Base-by-base conservation (phyloP, 2,113 vertebrate genomes). In the Colaptes auratus region DNA sequence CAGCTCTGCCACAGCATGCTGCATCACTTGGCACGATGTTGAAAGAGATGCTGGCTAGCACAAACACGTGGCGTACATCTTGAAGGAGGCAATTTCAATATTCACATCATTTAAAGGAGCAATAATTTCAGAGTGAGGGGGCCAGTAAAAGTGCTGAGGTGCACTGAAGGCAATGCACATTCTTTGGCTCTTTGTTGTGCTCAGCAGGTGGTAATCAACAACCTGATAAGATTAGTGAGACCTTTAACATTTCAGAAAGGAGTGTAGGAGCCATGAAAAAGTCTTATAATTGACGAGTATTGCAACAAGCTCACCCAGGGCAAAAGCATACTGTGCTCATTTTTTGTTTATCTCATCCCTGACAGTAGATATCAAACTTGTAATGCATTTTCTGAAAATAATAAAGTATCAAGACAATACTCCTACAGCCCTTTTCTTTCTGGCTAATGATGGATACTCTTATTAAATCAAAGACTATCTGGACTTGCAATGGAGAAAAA, bases 181-280 rank as follows among this genome's bases (percentile, higher is more conserved):
- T 97, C 97, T 91, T 97, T 93, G 96, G 95, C 95, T 97, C 96
- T 98, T 98, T 97, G 97, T 97, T 96, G 89, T 96, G 96, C 97
- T 96, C 98, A 96, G 98, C 97, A 95, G 98, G 98, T 93, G 88
- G 96, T 90, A 97, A 97, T 97, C 98, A 98, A 96, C 60, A 61
- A 96, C 28, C 96, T 98, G 97, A 98, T 98, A 98, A 98, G 97
- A 97, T 96, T 94, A 95, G 94, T 56, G 90, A 97, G 93, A 95
- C 92, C 87, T 89, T 91, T 96, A 96, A 96, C 93, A 95, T 80
- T 90, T 96, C 95, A 96, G 96, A 96, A 83, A 93, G 92, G 94
- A 95, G 80, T 74, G 70, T 67, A 94, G 83, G 64, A 95, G 77
- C 90, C 95, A 96, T 92, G 73, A 95, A 94, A 95, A 86, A 69